Evolutionary conservation across 2,888 invertebrate species (phyloP).

Genomic region (Pollenia labialis): DNA sequence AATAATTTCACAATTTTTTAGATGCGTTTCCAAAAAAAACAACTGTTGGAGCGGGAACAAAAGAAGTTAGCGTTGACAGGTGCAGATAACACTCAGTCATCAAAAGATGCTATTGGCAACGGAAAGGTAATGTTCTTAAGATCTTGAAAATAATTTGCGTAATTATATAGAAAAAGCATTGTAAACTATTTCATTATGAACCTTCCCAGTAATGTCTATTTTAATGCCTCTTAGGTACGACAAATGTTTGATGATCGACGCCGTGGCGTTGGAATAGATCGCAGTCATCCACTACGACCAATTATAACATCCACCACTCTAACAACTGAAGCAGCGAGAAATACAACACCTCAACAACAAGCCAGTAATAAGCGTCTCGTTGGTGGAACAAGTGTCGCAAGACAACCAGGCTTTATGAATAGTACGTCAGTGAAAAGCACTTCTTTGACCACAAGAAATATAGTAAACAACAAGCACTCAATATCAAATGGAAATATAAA

Average conservation of each 20-base stretch:
- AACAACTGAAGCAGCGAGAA: conserved; percentile 39
- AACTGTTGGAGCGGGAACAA: conserved; percentile 91
- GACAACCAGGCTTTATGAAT: conserved; percentile 20
- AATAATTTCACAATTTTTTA: conserved; percentile 80
- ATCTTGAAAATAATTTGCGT: background rate
- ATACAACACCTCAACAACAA: conserved; percentile 26
- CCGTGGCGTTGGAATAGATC: conserved; percentile 90
- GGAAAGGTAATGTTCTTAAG: conserved; percentile 79
- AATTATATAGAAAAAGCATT: background rate
- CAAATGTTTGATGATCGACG: conserved; percentile 94
- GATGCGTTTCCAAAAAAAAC: conserved; percentile 93
- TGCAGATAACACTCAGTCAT: conserved; percentile 53
- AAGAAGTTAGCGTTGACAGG: conserved; percentile 89
- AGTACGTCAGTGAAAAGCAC: conserved; percentile 19
- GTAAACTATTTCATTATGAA: no score
- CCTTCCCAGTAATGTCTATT: background rate
- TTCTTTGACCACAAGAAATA: conserved; percentile 8
- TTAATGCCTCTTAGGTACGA: conserved; percentile 86
- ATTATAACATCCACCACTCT: conserved; percentile 84
- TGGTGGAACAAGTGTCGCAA: conserved; percentile 37
- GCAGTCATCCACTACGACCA: conserved; percentile 92
- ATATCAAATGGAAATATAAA: conserved; percentile 58
- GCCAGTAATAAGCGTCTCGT: conserved; percentile 38
- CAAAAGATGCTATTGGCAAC: conserved; percentile 77
- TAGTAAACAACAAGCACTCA: conserved; percentile 2